These are phyloP conservation scores for Corythucha ciliata DNA, from an alignment of 2,888 invertebrate genomes.

Conservation along the genomic window DNA sequence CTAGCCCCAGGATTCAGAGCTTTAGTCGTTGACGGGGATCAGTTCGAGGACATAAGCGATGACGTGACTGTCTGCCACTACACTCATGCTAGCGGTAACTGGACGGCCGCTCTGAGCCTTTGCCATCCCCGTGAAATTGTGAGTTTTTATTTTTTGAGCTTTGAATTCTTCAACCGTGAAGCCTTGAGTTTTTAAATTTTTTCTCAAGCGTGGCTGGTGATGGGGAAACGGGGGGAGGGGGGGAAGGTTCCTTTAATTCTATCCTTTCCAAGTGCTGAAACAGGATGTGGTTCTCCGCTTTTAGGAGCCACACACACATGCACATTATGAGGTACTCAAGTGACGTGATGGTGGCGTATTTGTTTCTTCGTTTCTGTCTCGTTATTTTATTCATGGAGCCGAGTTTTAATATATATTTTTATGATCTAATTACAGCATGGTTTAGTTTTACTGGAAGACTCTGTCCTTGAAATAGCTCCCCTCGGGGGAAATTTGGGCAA, in stretches of 20 bases:
- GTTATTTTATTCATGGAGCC: neutral
- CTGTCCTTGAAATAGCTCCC: constrained; percentile 61
- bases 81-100: constrained; percentile 49
- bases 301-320: too few relatives aligned
- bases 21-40: constrained; percentile 46
- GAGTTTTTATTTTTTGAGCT: constrained; percentile 33
- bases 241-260: too few relatives aligned
- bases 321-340: too few relatives aligned
- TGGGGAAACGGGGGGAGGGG: neutral
- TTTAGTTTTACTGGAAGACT: constrained; percentile 55
- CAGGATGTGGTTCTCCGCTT: too few relatives aligned
- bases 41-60: constrained; percentile 53
- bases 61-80: constrained; percentile 53
- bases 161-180: neutral
- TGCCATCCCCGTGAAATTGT: constrained; percentile 56
- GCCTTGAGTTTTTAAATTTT: neutral
- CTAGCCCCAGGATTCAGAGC: constrained; percentile 53
- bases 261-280: too few relatives aligned
- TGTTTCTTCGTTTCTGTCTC: neutral
- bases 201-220: neutral
- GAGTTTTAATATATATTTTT: neutral
- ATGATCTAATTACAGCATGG: constrained; percentile 49
- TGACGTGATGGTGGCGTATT: too few relatives aligned
- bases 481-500: constrained; percentile 10
- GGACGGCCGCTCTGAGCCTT: constrained; percentile 58